Conservation (phyloP, 1,140 invertebrate species). For the Branchinecta lindahli region DNA sequence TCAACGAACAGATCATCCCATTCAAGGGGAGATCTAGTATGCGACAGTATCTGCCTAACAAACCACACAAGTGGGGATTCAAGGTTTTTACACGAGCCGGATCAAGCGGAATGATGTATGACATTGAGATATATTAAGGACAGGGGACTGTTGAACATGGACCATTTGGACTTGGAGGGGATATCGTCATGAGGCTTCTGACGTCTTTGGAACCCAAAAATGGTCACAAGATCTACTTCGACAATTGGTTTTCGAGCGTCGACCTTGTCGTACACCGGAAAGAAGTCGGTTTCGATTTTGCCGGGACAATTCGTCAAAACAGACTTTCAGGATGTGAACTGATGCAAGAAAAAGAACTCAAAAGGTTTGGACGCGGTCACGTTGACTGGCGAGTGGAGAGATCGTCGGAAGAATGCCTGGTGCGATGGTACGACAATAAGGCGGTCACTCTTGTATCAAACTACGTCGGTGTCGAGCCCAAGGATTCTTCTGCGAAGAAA, state of each 20-base stretch:
- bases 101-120: slow-evolving; percentile 29
- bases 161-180: too few relatives aligned
- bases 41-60: slow-evolving; percentile 32
- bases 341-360: slow-evolving; percentile 2
- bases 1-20: slow-evolving; percentile 33
- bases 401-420: background rate
- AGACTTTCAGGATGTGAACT: slow-evolving; percentile 1
- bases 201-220: too few relatives aligned
- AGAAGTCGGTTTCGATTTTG: too few relatives aligned
- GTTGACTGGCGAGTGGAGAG: background rate
- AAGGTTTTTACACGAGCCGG: slow-evolving; percentile 31
- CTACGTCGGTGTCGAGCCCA: too few relatives aligned
- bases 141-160: slow-evolving; percentile 20
- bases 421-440: background rate
- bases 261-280: too few relatives aligned
- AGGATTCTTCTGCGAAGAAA: slow-evolving; percentile 8
- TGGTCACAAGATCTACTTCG: too few relatives aligned
- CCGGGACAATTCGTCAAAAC: too few relatives aligned
- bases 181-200: too few relatives aligned
- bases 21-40: slow-evolving; percentile 31
- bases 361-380: background rate
- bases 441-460: too few relatives aligned
- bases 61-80: slow-evolving; percentile 33
- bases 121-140: slow-evolving; percentile 33
- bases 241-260: too few relatives aligned